These are phyloP conservation scores for Cistogaster globosa DNA, from an alignment of 2,888 invertebrate species.

Conservation along the genomic window DNA sequence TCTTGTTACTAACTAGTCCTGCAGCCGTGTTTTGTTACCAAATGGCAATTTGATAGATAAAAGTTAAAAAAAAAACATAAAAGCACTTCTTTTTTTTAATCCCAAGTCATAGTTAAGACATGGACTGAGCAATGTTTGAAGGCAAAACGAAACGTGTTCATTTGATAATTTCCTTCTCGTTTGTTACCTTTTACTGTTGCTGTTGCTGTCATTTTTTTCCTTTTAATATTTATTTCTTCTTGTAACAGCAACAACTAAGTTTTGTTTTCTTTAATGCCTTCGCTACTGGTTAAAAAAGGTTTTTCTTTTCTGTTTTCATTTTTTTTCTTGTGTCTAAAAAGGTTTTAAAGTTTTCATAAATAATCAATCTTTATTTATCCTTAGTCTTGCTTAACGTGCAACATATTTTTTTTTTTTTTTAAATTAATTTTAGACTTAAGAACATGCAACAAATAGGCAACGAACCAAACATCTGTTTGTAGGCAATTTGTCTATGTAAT, in stretches of 20 bases:
- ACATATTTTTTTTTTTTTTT: conserved; percentile 59
- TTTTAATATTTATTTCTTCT: conserved; percentile 30
- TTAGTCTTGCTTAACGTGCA: conserved; percentile 37
- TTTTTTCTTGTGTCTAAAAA: conserved; percentile 40
- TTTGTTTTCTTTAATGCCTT: conserved; percentile 32
- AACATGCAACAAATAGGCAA: conserved; percentile 28
- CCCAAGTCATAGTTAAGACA: conserved; percentile 16
- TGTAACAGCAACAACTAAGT: conserved; percentile 8
- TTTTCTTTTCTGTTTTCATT: background rate
- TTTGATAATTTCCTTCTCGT: conserved; percentile 62
- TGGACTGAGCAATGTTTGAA: conserved; percentile 14
- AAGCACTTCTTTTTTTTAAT: conserved; percentile 31
- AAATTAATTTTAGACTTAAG: conserved; percentile 50
- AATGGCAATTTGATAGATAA: conserved; percentile 54
- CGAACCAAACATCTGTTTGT: conserved; percentile 12
- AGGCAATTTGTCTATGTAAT: conserved; percentile 34
- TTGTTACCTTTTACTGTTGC: conserved; percentile 7
- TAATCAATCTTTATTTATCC: conserved; percentile 67
- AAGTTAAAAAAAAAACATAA: conserved; percentile 4
- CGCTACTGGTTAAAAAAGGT: conserved; percentile 50
- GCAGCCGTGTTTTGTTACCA: conserved; percentile 30
- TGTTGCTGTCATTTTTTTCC: conserved; percentile 33
- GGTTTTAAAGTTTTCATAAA: conserved; percentile 55
- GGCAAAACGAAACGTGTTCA: conserved; percentile 64
- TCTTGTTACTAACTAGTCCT: conserved; percentile 8